phyloP scores from a whole-genome alignment of 2,888 invertebrate genomes.

The Drosophila rubida region DNA sequence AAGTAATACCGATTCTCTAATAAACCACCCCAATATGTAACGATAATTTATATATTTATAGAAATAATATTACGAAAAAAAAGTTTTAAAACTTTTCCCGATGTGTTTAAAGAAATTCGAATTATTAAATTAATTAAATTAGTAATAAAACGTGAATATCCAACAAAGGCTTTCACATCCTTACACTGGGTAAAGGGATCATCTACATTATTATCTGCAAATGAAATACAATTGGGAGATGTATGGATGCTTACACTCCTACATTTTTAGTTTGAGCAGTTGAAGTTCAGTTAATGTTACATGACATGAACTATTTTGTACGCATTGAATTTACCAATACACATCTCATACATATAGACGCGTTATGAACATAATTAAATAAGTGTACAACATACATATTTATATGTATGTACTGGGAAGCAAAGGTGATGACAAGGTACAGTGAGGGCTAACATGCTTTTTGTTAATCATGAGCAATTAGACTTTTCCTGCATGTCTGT shows the following conservation, averaged over 20 bases:
- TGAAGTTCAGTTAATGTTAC: not conserved
- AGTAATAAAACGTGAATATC: too few relatives aligned
- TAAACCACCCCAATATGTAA: too few relatives aligned
- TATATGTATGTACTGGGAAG: not conserved
- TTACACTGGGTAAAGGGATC: too few relatives aligned
- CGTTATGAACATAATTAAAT: slow-evolving; percentile 16
- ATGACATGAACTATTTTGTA: not conserved
- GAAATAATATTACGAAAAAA: too few relatives aligned
- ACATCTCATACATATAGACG: not conserved
- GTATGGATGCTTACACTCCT: not conserved
- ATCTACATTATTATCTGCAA: too few relatives aligned
- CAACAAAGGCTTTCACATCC: too few relatives aligned
- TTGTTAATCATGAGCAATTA: not conserved
- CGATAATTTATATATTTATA: too few relatives aligned
- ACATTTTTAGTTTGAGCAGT: not conserved
- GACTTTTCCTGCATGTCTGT: not conserved
- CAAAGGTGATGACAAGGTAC: not conserved
- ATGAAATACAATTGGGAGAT: too few relatives aligned
- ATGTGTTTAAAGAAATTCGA: too few relatives aligned
- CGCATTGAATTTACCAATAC: not conserved
- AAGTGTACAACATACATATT: not conserved
- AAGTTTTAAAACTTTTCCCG: too few relatives aligned
- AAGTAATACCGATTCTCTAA: too few relatives aligned
- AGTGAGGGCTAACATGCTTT: not conserved
- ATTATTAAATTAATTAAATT: too few relatives aligned